Percentiles rank a stretch among this genome's conserved stretches.
Conservation (phyloP, 2,888 invertebrate genomes). For the Synanthedon formicaeformis region DNA sequence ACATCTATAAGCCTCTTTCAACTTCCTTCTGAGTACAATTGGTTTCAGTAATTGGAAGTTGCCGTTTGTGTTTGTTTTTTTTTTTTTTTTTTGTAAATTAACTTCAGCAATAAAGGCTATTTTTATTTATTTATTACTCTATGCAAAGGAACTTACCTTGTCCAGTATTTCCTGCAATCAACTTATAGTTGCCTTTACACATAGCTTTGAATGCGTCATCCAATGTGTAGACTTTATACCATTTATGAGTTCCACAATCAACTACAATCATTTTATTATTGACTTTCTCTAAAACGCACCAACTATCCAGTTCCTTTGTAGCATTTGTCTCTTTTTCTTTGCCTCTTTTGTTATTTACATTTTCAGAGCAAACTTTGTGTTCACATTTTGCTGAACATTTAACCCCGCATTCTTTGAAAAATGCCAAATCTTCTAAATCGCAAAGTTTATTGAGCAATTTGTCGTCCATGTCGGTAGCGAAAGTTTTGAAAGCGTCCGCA, state of each 20-base stretch:
- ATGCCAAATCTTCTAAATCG: conserved; percentile 55
- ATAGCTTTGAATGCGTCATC: conserved; percentile 59
- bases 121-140: background rate
- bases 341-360: conserved; percentile 2
- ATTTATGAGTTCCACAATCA: conserved; percentile 43
- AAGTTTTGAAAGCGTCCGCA: conserved; percentile 82
- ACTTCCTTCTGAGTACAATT: background rate
- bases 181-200: conserved; percentile 45
- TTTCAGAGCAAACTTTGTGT: conserved; percentile 15
- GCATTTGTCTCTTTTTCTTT: background rate
- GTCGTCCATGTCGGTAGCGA: conserved; percentile 72
- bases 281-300: conserved; percentile 12
- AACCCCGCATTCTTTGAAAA: conserved; percentile 32
- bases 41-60: background rate
- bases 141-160: conserved; percentile 65
- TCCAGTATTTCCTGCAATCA: conserved; percentile 79
- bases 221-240: conserved; percentile 60
- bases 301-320: conserved; percentile 7
- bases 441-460: conserved; percentile 56
- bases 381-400: conserved; percentile 28
- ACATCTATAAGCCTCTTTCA: too few species aligned
- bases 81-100: background rate
- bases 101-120: too few species aligned
- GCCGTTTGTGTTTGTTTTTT: background rate
- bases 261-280: conserved; percentile 64